Evolutionary conservation across 2,888 invertebrate genomes (phyloP), one percentile per base, ranked within the genome.

Genomic region (Theodoxus fluviatilis): DNA sequence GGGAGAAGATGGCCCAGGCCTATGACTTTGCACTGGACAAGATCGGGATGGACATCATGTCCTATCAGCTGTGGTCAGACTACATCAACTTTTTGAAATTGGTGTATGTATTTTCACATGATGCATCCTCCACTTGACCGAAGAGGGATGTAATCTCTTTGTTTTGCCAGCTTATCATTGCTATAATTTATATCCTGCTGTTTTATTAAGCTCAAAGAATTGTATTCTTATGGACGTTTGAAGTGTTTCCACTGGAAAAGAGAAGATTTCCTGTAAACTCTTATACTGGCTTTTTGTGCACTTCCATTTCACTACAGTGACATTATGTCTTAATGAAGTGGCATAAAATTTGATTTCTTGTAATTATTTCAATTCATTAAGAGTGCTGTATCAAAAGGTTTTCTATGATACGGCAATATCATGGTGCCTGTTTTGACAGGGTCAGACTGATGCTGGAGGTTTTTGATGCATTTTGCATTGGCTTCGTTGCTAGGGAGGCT

Each of bases 1-100:
- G 98, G 85, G 99, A 99, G 87, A 98, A 98, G 89, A 95, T 99
- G 94, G 98, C 98, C 0, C 97, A 99, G 87, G 98, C 99, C 0
- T 99, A 98, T 87, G 98, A 99, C 88, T 99, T 99, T 88, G 98
- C 99, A 0, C 88, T 99, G 76, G 99, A 99, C 76, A 98, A 98
- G 89, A 98, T 99, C 77, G 99, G 99, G 0, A 93, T 99, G 92
- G 99, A 99, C 85, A 93, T 98, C 79, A 95, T 96, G 88, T 95
- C 98, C 0, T 96, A 94, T 86, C 93, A 94, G 9, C 94, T 99
- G 73, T 99, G 98, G 96, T 94, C 94, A 82, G 99, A 99, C 84
- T 99, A 99, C 84, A 94, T 99, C 0, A 93, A 92, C 59, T 99
- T 99, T 87, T 89, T 99, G 71, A 98, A 96, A 87, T 92, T 94